Evolutionary conservation across 2,113 vertebrate genomes (phyloP).

Genomic region (Cyprinodon tularosa): DNA sequence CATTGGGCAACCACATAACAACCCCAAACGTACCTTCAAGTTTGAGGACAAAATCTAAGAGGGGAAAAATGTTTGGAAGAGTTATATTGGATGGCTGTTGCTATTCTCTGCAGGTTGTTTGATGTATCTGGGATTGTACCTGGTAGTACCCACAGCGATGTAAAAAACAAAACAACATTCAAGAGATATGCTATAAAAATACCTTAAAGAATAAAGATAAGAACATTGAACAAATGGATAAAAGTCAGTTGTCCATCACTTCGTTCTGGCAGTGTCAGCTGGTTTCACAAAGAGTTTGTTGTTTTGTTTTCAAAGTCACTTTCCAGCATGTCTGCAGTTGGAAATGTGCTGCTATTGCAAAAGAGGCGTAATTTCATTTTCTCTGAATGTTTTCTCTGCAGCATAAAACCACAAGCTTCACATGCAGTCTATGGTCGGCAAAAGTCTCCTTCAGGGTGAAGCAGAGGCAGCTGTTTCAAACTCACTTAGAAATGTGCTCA

Average conservation of each 20-base stretch:
- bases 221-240: background rate
- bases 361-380: background rate
- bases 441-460: background rate
- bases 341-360: background rate
- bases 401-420: background rate
- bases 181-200: background rate
- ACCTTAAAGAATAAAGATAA: background rate
- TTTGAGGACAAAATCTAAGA: background rate
- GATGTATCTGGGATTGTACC: background rate
- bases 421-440: background rate
- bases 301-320: constrained; percentile 25
- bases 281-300: constrained; percentile 39
- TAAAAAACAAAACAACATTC: too few species aligned
- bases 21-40: background rate
- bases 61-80: background rate
- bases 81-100: background rate
- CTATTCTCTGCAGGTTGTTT: too few species aligned
- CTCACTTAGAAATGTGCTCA: constrained; percentile 20
- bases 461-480: background rate
- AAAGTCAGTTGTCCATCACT: constrained; percentile 8
- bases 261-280: constrained; percentile 63
- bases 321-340: constrained; percentile 10
- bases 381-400: constrained; percentile 23
- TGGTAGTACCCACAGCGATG: background rate
- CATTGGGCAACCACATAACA: background rate